Base-by-base conservation (phyloP, 2,113 vertebrate species). In the Hippopotamus amphibius region DNA sequence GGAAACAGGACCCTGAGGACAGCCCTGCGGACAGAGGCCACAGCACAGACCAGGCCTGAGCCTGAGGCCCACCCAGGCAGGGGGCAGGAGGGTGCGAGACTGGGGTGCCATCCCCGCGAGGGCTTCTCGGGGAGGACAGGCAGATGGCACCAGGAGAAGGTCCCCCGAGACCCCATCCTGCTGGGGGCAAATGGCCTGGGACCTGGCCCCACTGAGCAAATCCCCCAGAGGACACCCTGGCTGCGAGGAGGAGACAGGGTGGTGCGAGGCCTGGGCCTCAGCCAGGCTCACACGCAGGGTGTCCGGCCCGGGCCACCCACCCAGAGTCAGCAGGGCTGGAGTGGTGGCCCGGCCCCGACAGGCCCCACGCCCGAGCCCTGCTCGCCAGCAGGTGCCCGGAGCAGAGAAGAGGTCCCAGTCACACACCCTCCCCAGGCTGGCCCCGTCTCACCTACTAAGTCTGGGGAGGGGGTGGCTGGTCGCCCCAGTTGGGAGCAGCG, bases 271-370 rank as follows among this genome's bases (percentile, higher is more conserved):
- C 46, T 97, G 81, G 99, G 99, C 0, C 97, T 98, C 98, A 98
- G 99, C 99, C 98, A 99, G 97, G 99, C 99, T 28, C 88, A 98
- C 53, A 99, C 97, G 91, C 99, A 98, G 0, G 99, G 99, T 63
- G 99, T 95, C 68, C 99, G 99, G 98, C 99, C 99, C 98, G 99
- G 99, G 98, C 99, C 99, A 98, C 99, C 99, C 85, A 98, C 99
- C 97, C 99, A 97, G 86, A 99, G 98, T 88, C 99, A 98, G 15
- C 50, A 5, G 10, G n/a, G 14, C 37, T 37, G 37, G 37, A 37
- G 10, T 26, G 37, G 72, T 12, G 74, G 7, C 9, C 55, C 19
- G 1, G 65, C 41, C 15, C 74, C 33, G 33, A 55, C 55, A 15
- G 61, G 21, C 53, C 28, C 26, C 28, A 46, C 1, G 1, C n/a